These are phyloP conservation scores for Mergus octosetaceus DNA, from an alignment of 2,797 vertebrate species.

Conservation along the genomic window DNA sequence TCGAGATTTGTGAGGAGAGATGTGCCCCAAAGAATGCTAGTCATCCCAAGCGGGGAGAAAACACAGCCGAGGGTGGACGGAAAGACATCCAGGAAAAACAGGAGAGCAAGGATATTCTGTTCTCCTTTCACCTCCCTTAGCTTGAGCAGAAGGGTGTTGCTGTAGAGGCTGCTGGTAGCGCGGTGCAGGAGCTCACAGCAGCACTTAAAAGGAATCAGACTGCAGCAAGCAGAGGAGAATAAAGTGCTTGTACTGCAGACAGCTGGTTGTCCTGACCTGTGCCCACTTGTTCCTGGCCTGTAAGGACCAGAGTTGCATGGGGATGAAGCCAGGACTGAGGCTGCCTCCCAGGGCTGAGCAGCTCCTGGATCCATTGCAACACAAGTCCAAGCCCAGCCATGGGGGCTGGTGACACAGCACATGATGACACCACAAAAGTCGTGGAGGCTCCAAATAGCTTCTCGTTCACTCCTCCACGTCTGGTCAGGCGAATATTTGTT, in stretches of 20 bases:
- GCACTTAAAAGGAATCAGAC: neutral
- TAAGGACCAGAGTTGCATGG: neutral
- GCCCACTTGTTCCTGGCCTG: neutral
- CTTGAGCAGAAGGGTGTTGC: neutral
- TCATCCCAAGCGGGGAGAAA: slow-evolving; percentile 17
- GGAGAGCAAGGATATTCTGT: neutral
- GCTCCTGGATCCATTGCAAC: neutral
- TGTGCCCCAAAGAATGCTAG: slow-evolving; percentile 48
- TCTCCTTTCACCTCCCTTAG: neutral
- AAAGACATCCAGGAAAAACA: slow-evolving; percentile 63
- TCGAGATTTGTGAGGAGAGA: slow-evolving; percentile 50
- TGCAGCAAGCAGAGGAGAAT: neutral
- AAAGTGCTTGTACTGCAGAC: neutral
- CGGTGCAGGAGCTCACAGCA: neutral
- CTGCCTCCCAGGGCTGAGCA: neutral
- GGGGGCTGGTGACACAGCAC: neutral
- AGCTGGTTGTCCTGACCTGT: neutral
- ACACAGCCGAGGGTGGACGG: neutral
- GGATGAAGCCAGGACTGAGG: neutral
- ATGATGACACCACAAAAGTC: neutral
- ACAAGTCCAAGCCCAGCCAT: neutral
- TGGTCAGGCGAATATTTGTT: neutral
- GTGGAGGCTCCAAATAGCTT: neutral
- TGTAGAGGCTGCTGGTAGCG: neutral
- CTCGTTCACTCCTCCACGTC: neutral